These are phyloP conservation scores for Manacus vitellinus DNA, from an alignment of 2,113 vertebrate genomes.

Conservation along the genomic window DNA sequence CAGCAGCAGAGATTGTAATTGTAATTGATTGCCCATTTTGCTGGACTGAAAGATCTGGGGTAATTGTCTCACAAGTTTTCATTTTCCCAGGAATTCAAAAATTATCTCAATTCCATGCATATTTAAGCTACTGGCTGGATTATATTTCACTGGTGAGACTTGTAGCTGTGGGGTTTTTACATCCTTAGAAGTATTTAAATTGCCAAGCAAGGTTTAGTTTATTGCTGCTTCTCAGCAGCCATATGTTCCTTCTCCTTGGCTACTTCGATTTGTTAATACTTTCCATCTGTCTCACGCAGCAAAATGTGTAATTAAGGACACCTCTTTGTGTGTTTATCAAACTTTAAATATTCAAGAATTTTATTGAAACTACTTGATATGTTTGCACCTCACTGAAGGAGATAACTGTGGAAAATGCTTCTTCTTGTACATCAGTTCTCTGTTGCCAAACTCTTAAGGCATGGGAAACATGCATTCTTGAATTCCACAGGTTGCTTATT, in stretches of 20 bases:
- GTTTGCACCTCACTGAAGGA: constrained; percentile 4
- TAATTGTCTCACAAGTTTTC: not conserved
- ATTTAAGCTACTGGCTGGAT: not conserved
- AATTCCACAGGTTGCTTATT: not conserved
- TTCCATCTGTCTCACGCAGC: constrained; percentile 54
- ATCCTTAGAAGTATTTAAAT: constrained; percentile 3
- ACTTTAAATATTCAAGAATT: constrained; percentile 28
- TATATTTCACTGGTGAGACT: not conserved
- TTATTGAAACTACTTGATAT: constrained; percentile 18
- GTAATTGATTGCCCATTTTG: not conserved
- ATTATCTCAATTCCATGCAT: not conserved
- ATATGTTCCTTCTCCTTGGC: constrained; percentile 61
- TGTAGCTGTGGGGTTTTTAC: not conserved
- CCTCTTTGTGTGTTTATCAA: constrained; percentile 57
- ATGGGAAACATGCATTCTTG: not conserved
- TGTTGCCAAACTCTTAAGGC: not conserved
- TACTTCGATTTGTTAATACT: constrained; percentile 64
- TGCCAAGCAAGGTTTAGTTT: constrained; percentile 47
- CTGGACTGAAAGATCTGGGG: not conserved
- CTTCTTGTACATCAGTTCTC: not conserved
- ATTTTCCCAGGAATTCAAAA: not conserved
- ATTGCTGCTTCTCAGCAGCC: constrained; percentile 57
- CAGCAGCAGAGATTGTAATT: not conserved
- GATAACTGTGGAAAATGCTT: constrained; percentile 6
- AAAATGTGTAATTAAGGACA: constrained; percentile 56